Percentiles rank a stretch among this genome's conserved stretches.
phyloP scores from a whole-genome alignment of 2,797 vertebrate species.

The Garrulus glandarius region DNA sequence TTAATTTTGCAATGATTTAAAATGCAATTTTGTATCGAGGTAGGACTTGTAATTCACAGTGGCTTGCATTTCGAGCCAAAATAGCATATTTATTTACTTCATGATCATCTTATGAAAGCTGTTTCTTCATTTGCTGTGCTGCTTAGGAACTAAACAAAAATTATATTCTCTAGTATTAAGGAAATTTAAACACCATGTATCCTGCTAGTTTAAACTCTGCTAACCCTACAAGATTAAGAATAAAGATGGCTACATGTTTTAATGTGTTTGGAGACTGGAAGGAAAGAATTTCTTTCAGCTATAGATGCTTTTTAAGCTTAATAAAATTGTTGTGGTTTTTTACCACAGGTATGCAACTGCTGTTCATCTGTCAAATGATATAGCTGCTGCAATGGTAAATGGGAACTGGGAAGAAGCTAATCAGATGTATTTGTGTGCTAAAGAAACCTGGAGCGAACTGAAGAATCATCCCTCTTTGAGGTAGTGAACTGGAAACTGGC shows the following conservation, averaged over 20 bases:
- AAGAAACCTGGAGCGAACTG: constrained; percentile 79
- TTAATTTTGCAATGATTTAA: not conserved
- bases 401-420: constrained; percentile 88
- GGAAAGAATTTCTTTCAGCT: not conserved
- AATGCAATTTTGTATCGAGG: not conserved
- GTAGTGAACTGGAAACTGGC: constrained; percentile 60
- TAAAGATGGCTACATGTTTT: not conserved
- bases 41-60: not conserved
- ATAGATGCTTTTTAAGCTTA: not conserved
- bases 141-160: not conserved
- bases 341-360: constrained; percentile 82
- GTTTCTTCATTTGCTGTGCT: not conserved
- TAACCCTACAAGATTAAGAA: not conserved
- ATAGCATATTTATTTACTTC: not conserved
- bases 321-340: not conserved
- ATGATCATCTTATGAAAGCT: not conserved
- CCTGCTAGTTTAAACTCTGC: not conserved
- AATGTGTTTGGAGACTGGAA: not conserved
- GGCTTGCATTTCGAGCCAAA: not conserved
- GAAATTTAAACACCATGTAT: not conserved
- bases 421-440: constrained; percentile 79
- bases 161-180: not conserved
- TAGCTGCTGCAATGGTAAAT: constrained; percentile 81
- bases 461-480: constrained; percentile 79
- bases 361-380: constrained; percentile 81